Evolutionary conservation across 2,797 vertebrate species (phyloP).

Genomic region (Scyliorhinus canicula): DNA sequence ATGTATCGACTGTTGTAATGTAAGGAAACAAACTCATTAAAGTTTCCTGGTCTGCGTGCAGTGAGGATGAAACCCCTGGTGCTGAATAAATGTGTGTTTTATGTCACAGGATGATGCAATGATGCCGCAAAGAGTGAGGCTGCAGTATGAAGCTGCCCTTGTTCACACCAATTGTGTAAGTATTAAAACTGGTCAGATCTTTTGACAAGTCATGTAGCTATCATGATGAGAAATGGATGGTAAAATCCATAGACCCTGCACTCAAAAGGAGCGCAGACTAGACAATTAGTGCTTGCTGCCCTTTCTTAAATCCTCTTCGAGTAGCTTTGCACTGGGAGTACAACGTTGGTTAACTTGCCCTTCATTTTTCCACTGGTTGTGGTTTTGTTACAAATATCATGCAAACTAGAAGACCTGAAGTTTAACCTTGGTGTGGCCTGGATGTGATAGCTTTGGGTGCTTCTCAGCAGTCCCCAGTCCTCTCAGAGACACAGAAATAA

Average conservation of each 20-base stretch:
- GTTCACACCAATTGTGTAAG: slow-evolving; percentile 71
- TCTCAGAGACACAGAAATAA: background rate
- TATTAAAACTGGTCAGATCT: slow-evolving; percentile 39
- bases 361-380: background rate
- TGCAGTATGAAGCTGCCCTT: slow-evolving; percentile 68
- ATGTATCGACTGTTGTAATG: background rate
- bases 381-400: background rate
- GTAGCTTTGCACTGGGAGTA: background rate
- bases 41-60: slow-evolving; percentile 43
- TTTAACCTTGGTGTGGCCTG: background rate
- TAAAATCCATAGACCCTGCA: background rate
- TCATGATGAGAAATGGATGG: background rate
- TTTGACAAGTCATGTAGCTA: background rate
- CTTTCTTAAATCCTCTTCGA: background rate
- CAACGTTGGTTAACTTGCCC: background rate
- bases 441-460: background rate
- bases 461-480: background rate
- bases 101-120: slow-evolving; percentile 83
- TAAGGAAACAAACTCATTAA: slow-evolving; percentile 38
- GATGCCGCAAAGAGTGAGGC: slow-evolving; percentile 78
- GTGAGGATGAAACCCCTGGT: slow-evolving; percentile 44
- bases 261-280: background rate
- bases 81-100: slow-evolving; percentile 45
- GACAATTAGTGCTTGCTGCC: background rate
- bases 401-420: background rate